Evolutionary conservation across 37 sponge, comb jelly and placozoan species (phyloP), one percentile per base, ranked within the genome.

Genomic region (Aplysina aerophoba): DNA sequence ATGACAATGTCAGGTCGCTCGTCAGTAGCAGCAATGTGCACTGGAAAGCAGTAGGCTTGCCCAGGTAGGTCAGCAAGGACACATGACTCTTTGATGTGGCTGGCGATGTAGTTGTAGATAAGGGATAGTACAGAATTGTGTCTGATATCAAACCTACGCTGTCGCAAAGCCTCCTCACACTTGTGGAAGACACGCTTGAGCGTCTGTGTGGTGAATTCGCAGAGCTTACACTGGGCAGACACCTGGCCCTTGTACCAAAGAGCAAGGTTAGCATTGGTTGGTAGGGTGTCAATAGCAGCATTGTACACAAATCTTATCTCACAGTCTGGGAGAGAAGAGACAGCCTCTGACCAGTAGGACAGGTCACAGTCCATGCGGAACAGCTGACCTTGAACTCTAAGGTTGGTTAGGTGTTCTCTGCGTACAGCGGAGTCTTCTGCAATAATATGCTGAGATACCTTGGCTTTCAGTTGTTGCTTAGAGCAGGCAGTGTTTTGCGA

Each of bases 11-110:
- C 73, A 11, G 73, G 73, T 5, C 12, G 73, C 37, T 72, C 34
- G 33, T 4, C 73, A 72, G 79, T 78, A 19, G 55, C n/a, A 35
- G 79, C 79, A 53, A 78, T 78, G 79, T 78, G 55, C 27, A 35
- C 36, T 4, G 79, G 79, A 41, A 41, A 78, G 15, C 59, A 19
- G 59, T 57, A 78, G 31, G 73, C 37, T 37, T 72, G 73, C 37
- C 3, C 30, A 6, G 36, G 68, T 36, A 72, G 73, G 73, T 72
- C 36, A 36, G 73, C 31, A 20, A 72, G 31, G 73, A 72, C n/a
- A n/a, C n/a, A n/a, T n/a, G 59, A 57, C 17, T 17, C 59, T 57
- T 17, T 17, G 59, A 57, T 57, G 59, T 57, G 59, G 17, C 17
- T 17, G 17, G 59, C 17, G 59, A 57, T 57, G 59, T 20, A 57